Conservation (phyloP, 1,140 invertebrate genomes). For the Charaxes varanes region DNA sequence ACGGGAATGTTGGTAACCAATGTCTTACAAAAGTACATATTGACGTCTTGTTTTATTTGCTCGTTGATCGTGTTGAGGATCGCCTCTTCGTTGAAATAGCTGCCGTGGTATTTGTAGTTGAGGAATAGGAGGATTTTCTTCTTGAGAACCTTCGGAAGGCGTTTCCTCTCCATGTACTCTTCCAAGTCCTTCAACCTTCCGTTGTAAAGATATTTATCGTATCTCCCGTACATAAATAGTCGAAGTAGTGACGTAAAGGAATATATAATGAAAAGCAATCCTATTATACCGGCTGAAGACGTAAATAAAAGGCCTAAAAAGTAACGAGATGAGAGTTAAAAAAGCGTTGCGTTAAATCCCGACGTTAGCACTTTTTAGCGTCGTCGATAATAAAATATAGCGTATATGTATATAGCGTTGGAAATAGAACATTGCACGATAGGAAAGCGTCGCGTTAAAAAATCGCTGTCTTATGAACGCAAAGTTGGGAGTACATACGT, state of each 20-base stretch:
- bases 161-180: slow-evolving; percentile 28
- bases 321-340: no score
- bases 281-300: slow-evolving; percentile 20
- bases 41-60: slow-evolving; percentile 43
- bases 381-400: no score
- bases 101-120: slow-evolving; percentile 32
- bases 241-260: slow-evolving; percentile 30
- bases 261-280: slow-evolving; percentile 30
- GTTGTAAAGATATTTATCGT: slow-evolving; percentile 25
- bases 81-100: slow-evolving; percentile 30
- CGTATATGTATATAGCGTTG: no score
- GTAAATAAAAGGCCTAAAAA: slow-evolving; percentile 22
- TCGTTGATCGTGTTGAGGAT: slow-evolving; percentile 38
- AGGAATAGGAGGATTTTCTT: slow-evolving; percentile 32
- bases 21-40: slow-evolving; percentile 33
- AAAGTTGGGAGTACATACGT: no score
- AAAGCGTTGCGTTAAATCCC: no score
- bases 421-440: no score
- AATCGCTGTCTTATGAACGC: no score
- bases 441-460: no score
- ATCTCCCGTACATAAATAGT: slow-evolving; percentile 26
- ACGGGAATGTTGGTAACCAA: slow-evolving; percentile 32
- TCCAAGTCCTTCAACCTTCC: slow-evolving; percentile 27
- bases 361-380: no score
- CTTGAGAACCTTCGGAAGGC: slow-evolving; percentile 24